Conservation (phyloP, 1,140 invertebrate genomes). For the Samia ricini region DNA sequence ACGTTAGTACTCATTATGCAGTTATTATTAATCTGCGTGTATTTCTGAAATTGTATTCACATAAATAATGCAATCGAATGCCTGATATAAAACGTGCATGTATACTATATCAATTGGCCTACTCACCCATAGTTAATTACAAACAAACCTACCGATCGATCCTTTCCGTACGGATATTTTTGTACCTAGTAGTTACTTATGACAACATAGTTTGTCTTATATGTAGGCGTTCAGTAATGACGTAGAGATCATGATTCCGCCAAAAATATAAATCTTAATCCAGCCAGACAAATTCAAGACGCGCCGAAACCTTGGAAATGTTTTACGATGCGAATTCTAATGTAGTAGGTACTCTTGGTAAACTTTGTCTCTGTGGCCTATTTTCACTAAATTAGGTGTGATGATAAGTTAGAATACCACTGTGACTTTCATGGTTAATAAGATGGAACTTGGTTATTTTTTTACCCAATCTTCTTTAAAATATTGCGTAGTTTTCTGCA, state of each 20-base stretch:
- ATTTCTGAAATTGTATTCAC: too few relatives aligned
- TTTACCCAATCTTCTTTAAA: too few relatives aligned
- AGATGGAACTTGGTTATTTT: not conserved
- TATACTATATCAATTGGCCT: not conserved
- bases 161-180: not conserved
- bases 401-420: not conserved
- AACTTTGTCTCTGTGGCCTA: not conserved
- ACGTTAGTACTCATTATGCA: too few relatives aligned
- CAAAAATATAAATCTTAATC: not conserved
- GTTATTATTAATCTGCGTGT: too few relatives aligned
- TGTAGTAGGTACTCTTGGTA: not conserved
- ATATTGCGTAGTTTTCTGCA: too few relatives aligned
- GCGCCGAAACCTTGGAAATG: not conserved
- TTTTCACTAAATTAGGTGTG: not conserved
- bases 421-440: not conserved
- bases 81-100: not conserved
- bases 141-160: not conserved
- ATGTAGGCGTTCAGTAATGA: not conserved
- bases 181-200: not conserved
- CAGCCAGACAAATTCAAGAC: not conserved
- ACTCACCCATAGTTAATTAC: not conserved
- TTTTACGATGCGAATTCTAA: not conserved
- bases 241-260: not conserved
- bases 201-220: not conserved
- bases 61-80: not conserved